Evolutionary conservation across 1,140 invertebrate genomes (phyloP).

Genomic region (Venustaconcha ellipsiformis): DNA sequence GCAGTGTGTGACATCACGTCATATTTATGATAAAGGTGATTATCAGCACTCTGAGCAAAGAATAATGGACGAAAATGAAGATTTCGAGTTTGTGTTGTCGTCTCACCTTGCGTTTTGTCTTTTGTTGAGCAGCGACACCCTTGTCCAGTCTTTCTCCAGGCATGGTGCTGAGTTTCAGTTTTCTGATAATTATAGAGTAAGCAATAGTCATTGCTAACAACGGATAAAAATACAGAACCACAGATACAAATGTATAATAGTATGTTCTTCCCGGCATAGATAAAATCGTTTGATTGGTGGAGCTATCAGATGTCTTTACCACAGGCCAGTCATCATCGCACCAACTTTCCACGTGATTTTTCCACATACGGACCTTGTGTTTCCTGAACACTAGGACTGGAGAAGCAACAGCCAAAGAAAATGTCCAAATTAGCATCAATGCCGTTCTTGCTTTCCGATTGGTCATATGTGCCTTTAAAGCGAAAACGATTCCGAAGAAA

Average conservation of each 20-base stretch:
- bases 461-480: slow-evolving; percentile 61
- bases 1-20: too few species aligned
- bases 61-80: too few species aligned
- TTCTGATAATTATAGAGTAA: slow-evolving; percentile 69
- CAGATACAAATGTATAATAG: slow-evolving; percentile 69
- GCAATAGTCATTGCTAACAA: slow-evolving; percentile 69
- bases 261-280: slow-evolving; percentile 43
- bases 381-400: slow-evolving; percentile 63
- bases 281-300: slow-evolving; percentile 31
- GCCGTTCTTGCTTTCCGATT: slow-evolving; percentile 58
- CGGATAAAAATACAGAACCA: slow-evolving; percentile 70
- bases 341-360: slow-evolving; percentile 60
- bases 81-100: neutral
- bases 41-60: too few species aligned
- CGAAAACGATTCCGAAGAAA: slow-evolving; percentile 66
- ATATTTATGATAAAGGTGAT: too few species aligned
- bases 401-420: slow-evolving; percentile 61
- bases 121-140: slow-evolving; percentile 43
- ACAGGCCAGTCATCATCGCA: slow-evolving; percentile 61
- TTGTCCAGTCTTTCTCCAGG: slow-evolving; percentile 48
- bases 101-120: slow-evolving; percentile 55
- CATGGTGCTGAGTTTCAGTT: slow-evolving; percentile 47
- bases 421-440: slow-evolving; percentile 68
- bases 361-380: slow-evolving; percentile 50
- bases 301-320: slow-evolving; percentile 11